phyloP scores from a whole-genome alignment of 2,113 vertebrate species.

The Butorides virescens region DNA sequence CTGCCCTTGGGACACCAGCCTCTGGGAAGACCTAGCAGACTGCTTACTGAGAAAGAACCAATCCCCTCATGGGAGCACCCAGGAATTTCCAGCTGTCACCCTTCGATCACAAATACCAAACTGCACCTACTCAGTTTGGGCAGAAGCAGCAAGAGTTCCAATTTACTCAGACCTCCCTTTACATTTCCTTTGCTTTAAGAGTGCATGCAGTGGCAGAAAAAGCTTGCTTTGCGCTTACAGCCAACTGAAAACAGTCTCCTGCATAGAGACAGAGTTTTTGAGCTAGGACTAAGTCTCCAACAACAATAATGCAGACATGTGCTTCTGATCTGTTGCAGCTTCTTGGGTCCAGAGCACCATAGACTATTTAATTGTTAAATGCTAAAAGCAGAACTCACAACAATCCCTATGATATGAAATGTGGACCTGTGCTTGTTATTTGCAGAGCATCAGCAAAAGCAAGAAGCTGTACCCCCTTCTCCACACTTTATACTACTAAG shows the following conservation, averaged over 20 bases:
- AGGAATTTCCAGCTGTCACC: background rate
- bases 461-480: background rate
- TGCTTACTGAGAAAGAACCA: background rate
- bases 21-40: background rate
- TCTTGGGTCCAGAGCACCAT: background rate
- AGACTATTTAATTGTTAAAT: background rate
- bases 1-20: background rate
- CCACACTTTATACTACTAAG: background rate
- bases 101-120: background rate
- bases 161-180: background rate
- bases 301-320: background rate
- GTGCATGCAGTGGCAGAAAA: background rate
- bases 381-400: background rate
- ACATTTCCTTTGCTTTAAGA: background rate
- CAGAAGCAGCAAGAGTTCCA: background rate
- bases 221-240: accelerated
- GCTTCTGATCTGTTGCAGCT: background rate
- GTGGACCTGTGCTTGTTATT: background rate
- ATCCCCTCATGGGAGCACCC: background rate
- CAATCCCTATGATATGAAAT: accelerated
- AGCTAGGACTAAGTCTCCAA: background rate
- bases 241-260: background rate
- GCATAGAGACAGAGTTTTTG: background rate
- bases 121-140: background rate
- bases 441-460: background rate